Base-by-base conservation (phyloP, 2,797 vertebrate species). In the Glyptemys insculpta region DNA sequence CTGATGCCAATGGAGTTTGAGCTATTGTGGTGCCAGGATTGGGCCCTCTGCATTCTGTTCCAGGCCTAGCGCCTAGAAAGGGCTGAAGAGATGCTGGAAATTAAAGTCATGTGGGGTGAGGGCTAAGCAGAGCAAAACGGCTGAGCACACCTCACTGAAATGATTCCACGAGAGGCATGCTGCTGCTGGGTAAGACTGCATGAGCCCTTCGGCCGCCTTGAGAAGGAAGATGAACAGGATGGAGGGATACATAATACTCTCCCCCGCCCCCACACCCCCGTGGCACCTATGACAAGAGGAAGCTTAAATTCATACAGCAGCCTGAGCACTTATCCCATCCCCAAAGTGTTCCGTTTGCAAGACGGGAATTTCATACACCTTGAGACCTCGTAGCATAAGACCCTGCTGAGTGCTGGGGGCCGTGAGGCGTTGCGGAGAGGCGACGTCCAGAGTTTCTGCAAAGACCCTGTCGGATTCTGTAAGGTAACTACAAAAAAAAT, bases 181-280 rank as follows among this genome's bases (percentile, higher is more conserved):
- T 74, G 21, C 65, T 41, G 18, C 19, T 68, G 65, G 37, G 7
- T 34, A 21, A 37, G 37, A 44, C 23, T 6, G 72, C 41, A 21
- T 2, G 41, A 74, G 37, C 41, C 72, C 41, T 34, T n/a, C 8
- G 9, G 31, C 62, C 34, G 4, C 3, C 18, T 68, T 37, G 34
- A 68, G n/a, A 68, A 37, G n/a, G 62, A 68, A 37, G n/a, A 37
- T 37, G n/a, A 68, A 68, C 18, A 68, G 65, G 65, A 37, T 76
- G 41, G 72, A 76, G 27, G 25, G 21, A 16, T 25, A 27, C 4
- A 25, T 4, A 29, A 27, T 47, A 11, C 68, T 41, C n/a, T 74
- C 12, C 19, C 37, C 3, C 5, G 21, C 10, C 5, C 12, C 21
- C 11, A 37, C 52, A 52, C 15, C 8, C 1, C 37, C 2, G 12